Percentiles rank a stretch among this genome's conserved stretches.
Conservation (phyloP, 1,140 invertebrate genomes). For the Metaphire vulgaris region DNA sequence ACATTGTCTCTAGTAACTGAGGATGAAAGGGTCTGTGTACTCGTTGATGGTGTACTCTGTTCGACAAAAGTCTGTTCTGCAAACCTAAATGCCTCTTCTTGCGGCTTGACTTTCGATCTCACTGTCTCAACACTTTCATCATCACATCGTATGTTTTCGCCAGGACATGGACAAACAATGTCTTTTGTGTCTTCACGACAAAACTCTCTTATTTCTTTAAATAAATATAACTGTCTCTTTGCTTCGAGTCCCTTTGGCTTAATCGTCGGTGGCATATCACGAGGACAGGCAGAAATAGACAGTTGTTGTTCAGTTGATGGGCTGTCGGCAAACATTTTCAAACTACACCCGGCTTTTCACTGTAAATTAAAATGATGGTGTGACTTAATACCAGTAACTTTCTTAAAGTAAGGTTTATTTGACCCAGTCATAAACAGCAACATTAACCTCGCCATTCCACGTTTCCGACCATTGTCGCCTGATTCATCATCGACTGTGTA, state of each 20-base stretch:
- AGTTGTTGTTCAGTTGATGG: conserved; percentile 9
- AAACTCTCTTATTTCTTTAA: conserved; percentile 26
- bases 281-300: not conserved
- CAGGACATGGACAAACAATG: not conserved
- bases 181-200: not conserved
- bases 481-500: not conserved
- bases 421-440: conserved; percentile 32
- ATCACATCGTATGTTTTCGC: too few species aligned
- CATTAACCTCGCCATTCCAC: conserved; percentile 25
- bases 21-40: too few species aligned
- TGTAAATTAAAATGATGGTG: conserved; percentile 27
- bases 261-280: conserved; percentile 11
- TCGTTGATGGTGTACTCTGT: too few species aligned
- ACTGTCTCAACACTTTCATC: too few species aligned
- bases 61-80: too few species aligned
- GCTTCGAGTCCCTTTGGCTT: conserved; percentile 17
- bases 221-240: conserved; percentile 19
- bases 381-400: conserved; percentile 29
- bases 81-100: too few species aligned
- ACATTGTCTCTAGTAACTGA: too few species aligned
- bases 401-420: conserved; percentile 27
- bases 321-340: conserved; percentile 9
- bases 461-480: conserved; percentile 9
- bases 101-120: too few species aligned
- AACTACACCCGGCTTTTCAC: conserved; percentile 11